Evolutionary conservation across 1,140 invertebrate genomes (phyloP).

Genomic region (Pantala flavescens): DNA sequence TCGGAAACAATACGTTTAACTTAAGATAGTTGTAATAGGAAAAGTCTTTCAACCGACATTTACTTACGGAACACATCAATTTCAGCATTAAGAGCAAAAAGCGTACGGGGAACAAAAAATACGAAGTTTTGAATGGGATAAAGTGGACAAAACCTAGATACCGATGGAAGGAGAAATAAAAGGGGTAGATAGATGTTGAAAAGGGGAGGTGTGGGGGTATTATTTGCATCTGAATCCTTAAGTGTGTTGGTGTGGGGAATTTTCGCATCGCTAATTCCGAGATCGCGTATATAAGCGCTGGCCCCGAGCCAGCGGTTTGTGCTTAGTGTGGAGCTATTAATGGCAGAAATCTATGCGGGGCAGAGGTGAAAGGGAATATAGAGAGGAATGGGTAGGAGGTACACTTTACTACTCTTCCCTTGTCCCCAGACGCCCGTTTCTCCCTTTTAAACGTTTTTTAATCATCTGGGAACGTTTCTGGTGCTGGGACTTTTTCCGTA

Average conservation of each 20-base stretch:
- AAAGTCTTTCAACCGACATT: too few species aligned
- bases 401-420: background rate
- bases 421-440: background rate
- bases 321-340: background rate
- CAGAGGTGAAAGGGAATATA: background rate
- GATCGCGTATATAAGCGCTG: background rate
- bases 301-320: background rate
- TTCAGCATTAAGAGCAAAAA: too few species aligned
- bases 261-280: background rate
- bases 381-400: background rate
- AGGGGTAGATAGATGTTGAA: background rate
- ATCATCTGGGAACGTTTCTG: too few species aligned
- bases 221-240: background rate
- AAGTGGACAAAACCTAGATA: too few species aligned
- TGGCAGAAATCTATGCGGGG: background rate
- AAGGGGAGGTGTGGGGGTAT: background rate
- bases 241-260: background rate
- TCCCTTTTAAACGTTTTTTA: too few species aligned
- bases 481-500: too few species aligned
- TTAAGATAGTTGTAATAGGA: too few species aligned
- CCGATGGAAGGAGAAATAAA: background rate
- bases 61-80: too few species aligned
- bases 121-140: too few species aligned
- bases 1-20: too few species aligned
- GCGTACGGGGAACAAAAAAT: too few species aligned